These are phyloP conservation scores for Nipponacmea schrenckii DNA, from an alignment of 2,888 invertebrate species.

Conservation along the genomic window DNA sequence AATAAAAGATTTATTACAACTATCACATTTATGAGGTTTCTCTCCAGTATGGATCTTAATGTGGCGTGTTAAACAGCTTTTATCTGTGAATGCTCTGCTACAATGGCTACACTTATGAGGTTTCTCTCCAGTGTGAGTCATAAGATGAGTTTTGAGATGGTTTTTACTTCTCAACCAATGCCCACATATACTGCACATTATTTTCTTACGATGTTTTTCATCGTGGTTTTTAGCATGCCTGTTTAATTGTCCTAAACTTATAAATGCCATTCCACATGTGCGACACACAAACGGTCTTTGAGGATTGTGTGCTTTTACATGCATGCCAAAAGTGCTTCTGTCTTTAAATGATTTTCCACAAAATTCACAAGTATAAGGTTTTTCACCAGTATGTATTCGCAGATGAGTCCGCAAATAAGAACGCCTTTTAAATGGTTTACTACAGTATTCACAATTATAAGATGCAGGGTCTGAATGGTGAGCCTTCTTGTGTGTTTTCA, in stretches of 20 bases:
- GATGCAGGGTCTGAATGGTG: slow-evolving; percentile 13
- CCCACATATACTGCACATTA: background rate
- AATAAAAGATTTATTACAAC: background rate
- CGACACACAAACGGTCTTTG: background rate
- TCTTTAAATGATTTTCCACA: no score
- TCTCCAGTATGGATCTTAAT: background rate
- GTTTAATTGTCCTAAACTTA: background rate
- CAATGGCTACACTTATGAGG: slow-evolving; percentile 16
- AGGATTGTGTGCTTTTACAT: no score
- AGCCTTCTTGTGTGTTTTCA: no score
- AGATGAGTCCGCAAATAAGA: slow-evolving; percentile 5
- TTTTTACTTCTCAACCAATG: background rate
- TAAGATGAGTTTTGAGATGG: background rate
- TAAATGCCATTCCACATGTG: background rate
- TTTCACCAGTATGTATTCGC: slow-evolving; percentile 17
- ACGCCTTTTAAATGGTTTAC: background rate
- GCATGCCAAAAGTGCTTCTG: no score
- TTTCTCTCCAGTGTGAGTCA: background rate
- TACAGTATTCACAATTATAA: slow-evolving; percentile 18
- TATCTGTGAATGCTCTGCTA: slow-evolving; percentile 8
- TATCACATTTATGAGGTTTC: background rate
- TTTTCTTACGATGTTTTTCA: background rate
- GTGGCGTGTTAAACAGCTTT: background rate
- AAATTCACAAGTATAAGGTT: background rate
- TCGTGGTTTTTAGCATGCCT: background rate